Evolutionary conservation across 2,797 vertebrate genomes (phyloP).

Genomic region (Philypnodon macrostomus): DNA sequence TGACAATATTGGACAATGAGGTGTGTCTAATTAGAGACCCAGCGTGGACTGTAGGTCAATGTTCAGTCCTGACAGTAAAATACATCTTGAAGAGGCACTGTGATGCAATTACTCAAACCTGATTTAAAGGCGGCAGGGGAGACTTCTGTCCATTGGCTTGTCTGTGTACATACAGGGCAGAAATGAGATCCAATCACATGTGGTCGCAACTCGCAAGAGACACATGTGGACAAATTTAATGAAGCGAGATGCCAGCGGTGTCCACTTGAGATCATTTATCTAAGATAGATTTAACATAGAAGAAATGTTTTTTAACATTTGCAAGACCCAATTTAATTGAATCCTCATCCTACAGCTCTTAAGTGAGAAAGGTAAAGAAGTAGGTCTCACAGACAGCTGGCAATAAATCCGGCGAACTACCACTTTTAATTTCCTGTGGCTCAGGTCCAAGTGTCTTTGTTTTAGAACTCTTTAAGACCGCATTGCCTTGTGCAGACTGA

Average conservation of each 20-base stretch:
- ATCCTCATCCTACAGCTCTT: background rate
- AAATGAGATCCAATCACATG: background rate
- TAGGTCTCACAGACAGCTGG: constrained; percentile 5
- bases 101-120: background rate
- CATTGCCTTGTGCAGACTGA: constrained; percentile 9
- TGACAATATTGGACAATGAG: no score
- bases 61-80: constrained; percentile 8
- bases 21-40: background rate
- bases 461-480: constrained; percentile 15
- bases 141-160: background rate
- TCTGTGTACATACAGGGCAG: background rate
- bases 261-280: background rate
- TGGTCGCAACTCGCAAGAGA: background rate
- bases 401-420: constrained; percentile 9
- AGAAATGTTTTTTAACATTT: constrained; percentile 5
- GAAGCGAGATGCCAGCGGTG: no score
- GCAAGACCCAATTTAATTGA: constrained; percentile 6
- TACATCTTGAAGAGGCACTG: background rate
- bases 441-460: constrained; percentile 16
- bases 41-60: background rate
- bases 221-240: no score
- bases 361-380: constrained; percentile 10
- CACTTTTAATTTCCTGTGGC: constrained; percentile 18
- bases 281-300: background rate
- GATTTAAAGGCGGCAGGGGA: background rate